A percentile compares a stretch with the other conserved stretches of the same genome.
phyloP scores from a whole-genome alignment of 2,113 vertebrate genomes.

The Macquaria australasica region DNA sequence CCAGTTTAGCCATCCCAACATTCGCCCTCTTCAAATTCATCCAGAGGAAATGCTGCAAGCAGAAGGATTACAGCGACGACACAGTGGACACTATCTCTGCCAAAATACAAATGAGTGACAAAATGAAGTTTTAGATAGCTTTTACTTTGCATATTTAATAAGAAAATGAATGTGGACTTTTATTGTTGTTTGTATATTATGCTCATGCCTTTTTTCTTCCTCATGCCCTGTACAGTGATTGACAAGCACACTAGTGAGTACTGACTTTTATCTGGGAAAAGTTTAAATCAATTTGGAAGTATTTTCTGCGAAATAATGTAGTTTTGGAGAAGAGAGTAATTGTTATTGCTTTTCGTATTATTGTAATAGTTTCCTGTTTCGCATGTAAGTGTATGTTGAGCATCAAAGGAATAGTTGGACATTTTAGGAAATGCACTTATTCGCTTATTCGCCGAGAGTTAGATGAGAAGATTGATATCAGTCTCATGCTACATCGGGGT shows the following conservation, averaged over 20 bases:
- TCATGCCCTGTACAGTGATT: not conserved
- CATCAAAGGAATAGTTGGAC: not conserved
- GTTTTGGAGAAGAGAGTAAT: not conserved
- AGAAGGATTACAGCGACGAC: not conserved
- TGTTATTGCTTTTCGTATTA: not conserved
- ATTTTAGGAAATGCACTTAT: not conserved
- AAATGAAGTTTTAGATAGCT: constrained; percentile 38
- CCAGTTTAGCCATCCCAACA: constrained; percentile 86
- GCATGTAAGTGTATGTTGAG: not conserved
- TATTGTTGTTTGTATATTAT: constrained; percentile 21
- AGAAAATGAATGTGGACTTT: not conserved
- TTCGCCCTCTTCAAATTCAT: constrained; percentile 87
- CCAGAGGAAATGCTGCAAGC: constrained; percentile 74
- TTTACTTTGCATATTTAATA: constrained; percentile 14
- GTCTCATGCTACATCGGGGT: not conserved
- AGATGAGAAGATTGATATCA: not conserved
- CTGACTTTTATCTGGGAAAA: not conserved
- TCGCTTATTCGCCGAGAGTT: not conserved
- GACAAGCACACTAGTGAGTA: not conserved
- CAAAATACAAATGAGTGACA: constrained; percentile 70
- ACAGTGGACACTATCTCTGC: constrained; percentile 72
- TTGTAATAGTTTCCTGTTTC: constrained; percentile 5
- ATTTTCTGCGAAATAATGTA: constrained; percentile 26
- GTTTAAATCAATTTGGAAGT: not conserved
- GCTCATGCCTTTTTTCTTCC: not conserved